phyloP scores from a whole-genome alignment of 2,888 invertebrate genomes.

The Drosophila longiperda region DNA sequence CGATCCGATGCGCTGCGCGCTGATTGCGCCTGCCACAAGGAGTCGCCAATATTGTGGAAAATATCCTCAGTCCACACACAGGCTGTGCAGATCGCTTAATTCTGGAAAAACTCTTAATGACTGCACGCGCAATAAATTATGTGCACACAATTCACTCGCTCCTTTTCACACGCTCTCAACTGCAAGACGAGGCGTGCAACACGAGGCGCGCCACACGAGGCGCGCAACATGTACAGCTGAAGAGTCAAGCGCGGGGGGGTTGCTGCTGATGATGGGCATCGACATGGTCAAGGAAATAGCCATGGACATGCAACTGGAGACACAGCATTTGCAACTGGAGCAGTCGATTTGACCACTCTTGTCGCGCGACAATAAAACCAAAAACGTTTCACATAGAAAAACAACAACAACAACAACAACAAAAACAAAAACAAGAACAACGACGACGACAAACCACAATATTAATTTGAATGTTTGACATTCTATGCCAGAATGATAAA shows the following conservation, averaged over 20 bases:
- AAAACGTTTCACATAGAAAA: constrained; percentile 15
- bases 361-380: constrained; percentile 50
- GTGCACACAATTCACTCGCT: constrained; percentile 30
- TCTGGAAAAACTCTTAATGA: constrained; percentile 68
- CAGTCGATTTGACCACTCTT: constrained; percentile 11
- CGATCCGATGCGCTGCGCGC: not conserved
- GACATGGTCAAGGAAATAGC: not conserved
- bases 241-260: not conserved
- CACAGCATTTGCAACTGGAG: constrained; percentile 21
- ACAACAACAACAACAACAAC: constrained; percentile 13
- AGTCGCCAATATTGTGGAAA: not conserved
- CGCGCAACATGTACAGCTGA: constrained; percentile 23
- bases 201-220: constrained; percentile 37
- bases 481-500: constrained; percentile 64
- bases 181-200: constrained; percentile 43
- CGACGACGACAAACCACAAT: constrained; percentile 23
- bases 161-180: constrained; percentile 66
- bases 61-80: constrained; percentile 7
- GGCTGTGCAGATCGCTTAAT: constrained; percentile 32
- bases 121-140: constrained; percentile 68
- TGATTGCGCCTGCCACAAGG: constrained; percentile 27
- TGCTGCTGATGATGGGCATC: not conserved
- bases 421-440: constrained; percentile 16
- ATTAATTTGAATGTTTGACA: constrained; percentile 71
- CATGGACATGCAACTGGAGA: constrained; percentile 12